Evolutionary conservation across 2,113 vertebrate genomes (phyloP), one percentile per base, ranked within the genome.

Genomic region (Salvelinus fontinalis): DNA sequence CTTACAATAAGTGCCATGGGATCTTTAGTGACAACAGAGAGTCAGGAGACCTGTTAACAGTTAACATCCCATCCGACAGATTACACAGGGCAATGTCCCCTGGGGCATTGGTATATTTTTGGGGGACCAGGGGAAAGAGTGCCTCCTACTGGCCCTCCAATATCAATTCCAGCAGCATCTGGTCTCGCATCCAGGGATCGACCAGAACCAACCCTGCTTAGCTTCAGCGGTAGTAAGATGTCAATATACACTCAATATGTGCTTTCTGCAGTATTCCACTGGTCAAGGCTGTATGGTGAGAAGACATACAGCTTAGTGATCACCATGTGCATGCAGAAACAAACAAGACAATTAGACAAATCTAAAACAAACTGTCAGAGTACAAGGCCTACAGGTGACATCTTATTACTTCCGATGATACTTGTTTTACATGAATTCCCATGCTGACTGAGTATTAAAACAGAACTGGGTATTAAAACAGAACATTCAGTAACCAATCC

Each of bases 401-500:
- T 65, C 67, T 49, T 31, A 29, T 51, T 59, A 68, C 71, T 69
- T 59, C 4, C 12, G 71, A 26, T 71, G 73, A 84, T 64, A 49
- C 9, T 16, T 14, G 24, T 88, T 70, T 51, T 73, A 82, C 83
- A 71, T 70, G 29, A 54, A 66, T 59, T 62, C 73, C 13, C 70
- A 79, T 34, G 34, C 34, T 7, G 34, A 0, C 34, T 34, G 34
- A 34, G 7, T 34, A 26, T 26, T 26, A 26, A 26, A 26, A 26
- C 26, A 26, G 26, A 26, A 26, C 34, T 34, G 73, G 67, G 54
- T n/a, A 67, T 73, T 71, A 77, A 76, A 75, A 85, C 79, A 57
- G 24, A 66, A 48, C 77, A 70, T 87, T 86, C 62, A 74, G 51
- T 59, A 54, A 78, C 70, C 76, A 78, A 75, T 71, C 74, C 71